A percentile compares a stretch with the other conserved stretches of the same genome.
Evolutionary conservation across 2,888 invertebrate genomes (phyloP).

Genomic region (Pogonocherus hispidulus): DNA sequence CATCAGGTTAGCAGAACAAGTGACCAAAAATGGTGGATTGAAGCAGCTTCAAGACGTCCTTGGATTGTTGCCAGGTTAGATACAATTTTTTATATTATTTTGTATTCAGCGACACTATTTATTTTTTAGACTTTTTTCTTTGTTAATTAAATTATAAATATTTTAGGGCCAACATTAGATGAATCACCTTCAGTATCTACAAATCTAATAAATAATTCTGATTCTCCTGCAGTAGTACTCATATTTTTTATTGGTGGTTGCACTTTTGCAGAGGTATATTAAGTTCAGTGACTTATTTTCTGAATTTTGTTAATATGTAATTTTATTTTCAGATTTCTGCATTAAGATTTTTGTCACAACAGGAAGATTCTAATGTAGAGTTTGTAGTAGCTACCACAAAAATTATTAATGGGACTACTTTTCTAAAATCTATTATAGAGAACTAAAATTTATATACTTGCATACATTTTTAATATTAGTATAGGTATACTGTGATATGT

Average conservation of each 20-base stretch:
- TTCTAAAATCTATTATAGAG: constrained; percentile 84
- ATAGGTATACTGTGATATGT: not conserved
- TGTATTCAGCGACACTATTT: no score
- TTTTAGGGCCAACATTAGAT: constrained; percentile 76
- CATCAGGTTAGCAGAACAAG: constrained; percentile 86
- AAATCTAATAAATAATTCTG: constrained; percentile 63
- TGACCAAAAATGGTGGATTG: constrained; percentile 83
- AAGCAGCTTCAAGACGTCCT: constrained; percentile 87
- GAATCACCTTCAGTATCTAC: constrained; percentile 71
- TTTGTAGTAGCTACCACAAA: constrained; percentile 93
- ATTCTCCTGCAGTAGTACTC: constrained; percentile 81
- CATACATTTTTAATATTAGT: not conserved
- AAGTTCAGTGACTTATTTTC: not conserved
- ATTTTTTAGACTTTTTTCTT: not conserved
- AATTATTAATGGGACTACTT: constrained; percentile 89
- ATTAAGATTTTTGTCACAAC: constrained; percentile 79
- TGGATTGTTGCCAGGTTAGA: constrained; percentile 79
- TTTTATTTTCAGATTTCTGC: constrained; percentile 75
- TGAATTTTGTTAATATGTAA: not conserved
- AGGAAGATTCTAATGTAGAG: constrained; percentile 88
- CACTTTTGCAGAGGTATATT: constrained; percentile 88
- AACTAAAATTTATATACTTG: constrained; percentile 30
- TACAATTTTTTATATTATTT: constrained; percentile 4
- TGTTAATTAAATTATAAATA: not conserved
- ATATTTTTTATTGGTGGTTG: constrained; percentile 98